phyloP scores from a whole-genome alignment of 1,140 invertebrate species.

The Laodelphax striatellus region DNA sequence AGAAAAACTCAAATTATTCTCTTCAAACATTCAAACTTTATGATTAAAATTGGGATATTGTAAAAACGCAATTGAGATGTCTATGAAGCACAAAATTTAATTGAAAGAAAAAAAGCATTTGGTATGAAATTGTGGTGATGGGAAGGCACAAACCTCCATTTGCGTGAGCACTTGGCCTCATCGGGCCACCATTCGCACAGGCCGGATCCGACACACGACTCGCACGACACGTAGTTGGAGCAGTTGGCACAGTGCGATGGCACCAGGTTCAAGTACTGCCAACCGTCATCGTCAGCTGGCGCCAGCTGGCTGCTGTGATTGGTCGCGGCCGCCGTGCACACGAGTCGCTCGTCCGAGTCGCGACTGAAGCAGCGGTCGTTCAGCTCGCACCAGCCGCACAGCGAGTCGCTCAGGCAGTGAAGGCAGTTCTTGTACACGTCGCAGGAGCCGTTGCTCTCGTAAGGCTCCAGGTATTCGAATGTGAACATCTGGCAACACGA shows the following conservation, averaged over 20 bases:
- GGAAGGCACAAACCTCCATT: slow-evolving; percentile 41
- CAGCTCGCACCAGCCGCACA: slow-evolving; percentile 81
- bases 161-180: slow-evolving; percentile 66
- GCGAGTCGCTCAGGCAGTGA: slow-evolving; percentile 74
- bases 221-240: slow-evolving; percentile 76
- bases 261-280: slow-evolving; percentile 67
- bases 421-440: slow-evolving; percentile 68
- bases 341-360: slow-evolving; percentile 41
- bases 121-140: too few species aligned
- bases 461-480: slow-evolving; percentile 82
- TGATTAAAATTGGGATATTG: too few species aligned
- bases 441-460: slow-evolving; percentile 63
- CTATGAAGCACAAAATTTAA: too few species aligned
- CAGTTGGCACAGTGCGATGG: slow-evolving; percentile 75
- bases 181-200: slow-evolving; percentile 81
- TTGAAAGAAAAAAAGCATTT: too few species aligned
- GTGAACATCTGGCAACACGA: slow-evolving; percentile 50
- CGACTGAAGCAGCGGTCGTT: slow-evolving; percentile 50
- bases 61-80: too few species aligned
- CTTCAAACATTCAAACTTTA: too few species aligned
- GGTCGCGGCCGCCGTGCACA: not conserved
- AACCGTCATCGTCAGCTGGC: slow-evolving; percentile 42
- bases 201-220: slow-evolving; percentile 52
- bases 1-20: too few species aligned
- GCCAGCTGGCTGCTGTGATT: too few species aligned